Conservation (phyloP, 2,888 invertebrate genomes). For the Leptarthrus brevirostris region DNA sequence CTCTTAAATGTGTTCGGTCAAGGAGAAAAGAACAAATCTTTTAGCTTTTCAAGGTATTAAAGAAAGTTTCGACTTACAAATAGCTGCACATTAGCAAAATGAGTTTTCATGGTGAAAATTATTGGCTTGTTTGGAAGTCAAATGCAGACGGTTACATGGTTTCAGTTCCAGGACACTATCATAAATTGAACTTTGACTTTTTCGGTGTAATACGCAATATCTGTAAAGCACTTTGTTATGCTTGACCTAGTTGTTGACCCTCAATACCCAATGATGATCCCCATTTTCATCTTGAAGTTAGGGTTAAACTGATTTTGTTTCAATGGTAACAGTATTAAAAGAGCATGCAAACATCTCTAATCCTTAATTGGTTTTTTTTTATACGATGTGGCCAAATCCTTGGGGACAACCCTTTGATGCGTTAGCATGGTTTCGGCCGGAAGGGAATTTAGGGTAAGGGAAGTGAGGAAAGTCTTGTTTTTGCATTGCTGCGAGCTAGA, state of each 20-base stretch:
- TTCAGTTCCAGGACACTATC: neutral
- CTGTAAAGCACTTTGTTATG: neutral
- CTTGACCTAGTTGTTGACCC: neutral
- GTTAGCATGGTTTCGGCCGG: no score
- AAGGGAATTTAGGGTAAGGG: no score
- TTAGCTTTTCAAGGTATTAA: slow-evolving; percentile 9
- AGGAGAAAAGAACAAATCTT: slow-evolving; percentile 1
- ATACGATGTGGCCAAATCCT: no score
- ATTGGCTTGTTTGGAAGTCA: slow-evolving; percentile 31
- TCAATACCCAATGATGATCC: neutral
- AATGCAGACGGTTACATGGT: neutral
- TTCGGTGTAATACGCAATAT: neutral
- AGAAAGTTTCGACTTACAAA: slow-evolving; percentile 9
- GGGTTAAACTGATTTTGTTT: neutral
- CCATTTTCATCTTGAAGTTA: neutral
- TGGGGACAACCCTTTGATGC: no score
- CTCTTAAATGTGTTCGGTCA: neutral
- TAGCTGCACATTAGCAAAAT: slow-evolving; percentile 19
- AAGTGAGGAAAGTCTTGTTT: no score
- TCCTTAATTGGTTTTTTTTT: no score
- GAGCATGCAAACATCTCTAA: no score
- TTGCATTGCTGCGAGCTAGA: no score
- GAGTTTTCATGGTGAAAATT: slow-evolving; percentile 7
- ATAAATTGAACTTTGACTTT: neutral
- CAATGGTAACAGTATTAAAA: no score